phyloP scores from a whole-genome alignment of 2,113 vertebrate genomes.

The Steatornis caripensis region DNA sequence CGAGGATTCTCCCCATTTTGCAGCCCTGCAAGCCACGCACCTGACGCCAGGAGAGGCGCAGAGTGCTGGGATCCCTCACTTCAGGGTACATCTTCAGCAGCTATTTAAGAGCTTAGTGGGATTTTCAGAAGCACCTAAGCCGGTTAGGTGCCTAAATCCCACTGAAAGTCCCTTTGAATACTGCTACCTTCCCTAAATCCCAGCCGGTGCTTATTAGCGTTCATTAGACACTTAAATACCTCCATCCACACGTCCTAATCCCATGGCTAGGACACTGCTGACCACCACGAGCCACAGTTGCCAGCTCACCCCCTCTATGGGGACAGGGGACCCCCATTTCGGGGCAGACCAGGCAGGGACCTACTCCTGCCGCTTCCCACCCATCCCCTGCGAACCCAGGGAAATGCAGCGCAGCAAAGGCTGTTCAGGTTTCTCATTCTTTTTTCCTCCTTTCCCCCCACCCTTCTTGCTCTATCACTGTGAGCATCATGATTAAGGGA shows the following conservation, averaged over 20 bases:
- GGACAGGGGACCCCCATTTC: not conserved
- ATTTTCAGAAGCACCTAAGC: conserved; percentile 19
- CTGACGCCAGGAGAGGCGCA: rapidly evolving
- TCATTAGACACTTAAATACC: not conserved
- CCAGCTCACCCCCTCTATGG: not conserved
- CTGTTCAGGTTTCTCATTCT: not conserved
- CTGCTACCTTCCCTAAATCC: not conserved
- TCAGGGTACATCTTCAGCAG: not conserved
- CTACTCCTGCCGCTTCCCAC: not conserved
- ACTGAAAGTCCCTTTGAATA: not conserved
- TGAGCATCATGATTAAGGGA: rapidly evolving
- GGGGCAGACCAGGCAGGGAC: not conserved
- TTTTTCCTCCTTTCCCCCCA: not conserved
- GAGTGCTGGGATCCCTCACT: not conserved
- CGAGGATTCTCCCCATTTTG: not conserved
- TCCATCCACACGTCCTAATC: not conserved
- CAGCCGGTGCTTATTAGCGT: rapidly evolving
- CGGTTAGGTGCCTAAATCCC: not conserved
- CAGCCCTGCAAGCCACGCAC: rapidly evolving
- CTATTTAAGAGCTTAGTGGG: not conserved
- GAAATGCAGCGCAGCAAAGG: rapidly evolving
- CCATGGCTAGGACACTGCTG: not conserved
- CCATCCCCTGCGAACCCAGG: not conserved
- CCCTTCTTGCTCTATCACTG: not conserved
- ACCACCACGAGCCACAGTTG: rapidly evolving